A percentile compares a stretch with the other conserved stretches of the same genome.
Evolutionary conservation across 1,140 invertebrate species (phyloP).

Genomic region (Eulimnadia texana): DNA sequence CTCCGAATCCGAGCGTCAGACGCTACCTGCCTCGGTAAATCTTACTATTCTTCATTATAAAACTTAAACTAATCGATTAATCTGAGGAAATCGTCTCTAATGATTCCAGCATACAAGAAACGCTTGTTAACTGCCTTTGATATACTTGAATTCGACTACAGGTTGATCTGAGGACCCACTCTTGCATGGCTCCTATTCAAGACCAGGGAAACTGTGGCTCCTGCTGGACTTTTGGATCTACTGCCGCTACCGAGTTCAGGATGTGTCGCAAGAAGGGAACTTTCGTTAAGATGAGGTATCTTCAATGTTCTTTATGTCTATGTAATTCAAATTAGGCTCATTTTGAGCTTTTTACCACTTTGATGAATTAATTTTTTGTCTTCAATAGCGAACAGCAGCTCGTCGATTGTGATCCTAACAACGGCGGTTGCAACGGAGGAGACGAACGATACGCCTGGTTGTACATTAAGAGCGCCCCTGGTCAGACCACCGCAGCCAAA

Average conservation of each 20-base stretch:
- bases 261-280: not conserved
- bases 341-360: no score
- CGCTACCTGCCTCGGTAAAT: not conserved
- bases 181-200: constrained; percentile 7
- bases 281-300: not conserved
- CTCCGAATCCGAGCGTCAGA: not conserved
- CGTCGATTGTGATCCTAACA: constrained; percentile 2
- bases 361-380: not conserved
- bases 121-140: no score
- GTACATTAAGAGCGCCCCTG: not conserved
- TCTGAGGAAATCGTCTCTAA: no score
- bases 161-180: constrained; percentile 1
- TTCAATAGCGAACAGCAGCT: constrained; percentile 4
- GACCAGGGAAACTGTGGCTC: constrained; percentile 13
- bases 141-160: no score
- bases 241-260: constrained; percentile 1
- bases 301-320: no score
- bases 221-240: constrained; percentile 13
- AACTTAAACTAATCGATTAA: not conserved
- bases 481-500: not conserved
- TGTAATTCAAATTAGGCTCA: no score
- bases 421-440: not conserved
- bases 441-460: not conserved
- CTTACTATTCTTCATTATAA: no score
- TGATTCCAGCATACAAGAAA: no score